Percentiles rank a stretch among this genome's conserved stretches.
Evolutionary conservation across 2,113 vertebrate genomes (phyloP).

Genomic region (Lipophrys pholis): DNA sequence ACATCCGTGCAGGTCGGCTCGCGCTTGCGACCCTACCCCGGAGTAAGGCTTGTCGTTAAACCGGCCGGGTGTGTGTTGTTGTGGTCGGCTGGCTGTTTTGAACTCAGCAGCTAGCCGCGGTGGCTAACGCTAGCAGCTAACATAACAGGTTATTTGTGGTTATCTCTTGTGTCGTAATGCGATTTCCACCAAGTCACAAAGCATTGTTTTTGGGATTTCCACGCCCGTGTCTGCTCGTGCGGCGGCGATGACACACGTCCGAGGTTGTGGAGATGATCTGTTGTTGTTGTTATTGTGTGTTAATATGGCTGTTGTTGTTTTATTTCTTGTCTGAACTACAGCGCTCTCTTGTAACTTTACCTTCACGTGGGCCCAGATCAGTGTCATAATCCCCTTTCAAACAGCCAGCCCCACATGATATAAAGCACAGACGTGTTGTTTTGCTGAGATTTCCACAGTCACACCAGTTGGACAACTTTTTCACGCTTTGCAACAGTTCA

Average conservation of each 20-base stretch:
- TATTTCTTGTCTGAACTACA: neutral
- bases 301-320: constrained; percentile 3
- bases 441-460: neutral
- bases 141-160: constrained; percentile 69
- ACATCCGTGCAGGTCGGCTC: fast-evolving
- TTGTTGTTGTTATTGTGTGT: constrained; percentile 1
- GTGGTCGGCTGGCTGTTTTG: neutral
- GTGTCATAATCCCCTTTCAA: constrained; percentile 8
- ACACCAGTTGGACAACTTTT: no score
- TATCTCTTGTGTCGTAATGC: constrained; percentile 62
- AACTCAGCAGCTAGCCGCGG: constrained; percentile 11
- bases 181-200: constrained; percentile 40
- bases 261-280: neutral
- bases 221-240: neutral
- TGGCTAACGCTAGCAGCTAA: constrained; percentile 48
- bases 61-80: no score
- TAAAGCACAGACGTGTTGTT: neutral
- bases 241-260: neutral
- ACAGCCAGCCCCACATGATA: neutral
- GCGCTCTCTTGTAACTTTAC: neutral
- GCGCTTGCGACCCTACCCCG: neutral
- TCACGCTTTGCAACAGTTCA: no score
- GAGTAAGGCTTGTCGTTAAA: no score
- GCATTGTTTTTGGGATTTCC: constrained; percentile 31
- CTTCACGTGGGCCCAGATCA: constrained; percentile 3